Percentiles rank a stretch among this genome's conserved stretches.
These are phyloP conservation scores for Microtus pennsylvanicus DNA, from an alignment of 2,113 vertebrate genomes.

Conservation along the genomic window DNA sequence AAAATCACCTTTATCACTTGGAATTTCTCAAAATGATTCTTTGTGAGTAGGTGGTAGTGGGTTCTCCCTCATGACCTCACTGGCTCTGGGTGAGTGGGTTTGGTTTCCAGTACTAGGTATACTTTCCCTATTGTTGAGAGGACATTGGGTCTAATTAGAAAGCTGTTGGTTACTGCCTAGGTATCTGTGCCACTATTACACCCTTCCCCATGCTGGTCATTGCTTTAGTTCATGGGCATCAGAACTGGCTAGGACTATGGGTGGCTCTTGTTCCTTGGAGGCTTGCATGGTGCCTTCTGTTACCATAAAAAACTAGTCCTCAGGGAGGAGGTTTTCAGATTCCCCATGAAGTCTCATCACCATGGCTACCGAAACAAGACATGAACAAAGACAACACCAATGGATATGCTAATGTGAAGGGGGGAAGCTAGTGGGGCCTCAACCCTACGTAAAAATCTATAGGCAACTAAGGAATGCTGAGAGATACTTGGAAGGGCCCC, in stretches of 20 bases:
- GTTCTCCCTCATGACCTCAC: not conserved
- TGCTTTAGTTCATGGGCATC: not conserved
- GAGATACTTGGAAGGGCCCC: not conserved
- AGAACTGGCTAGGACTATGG: not conserved
- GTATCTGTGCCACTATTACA: not conserved
- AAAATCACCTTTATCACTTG: slow-evolving; percentile 46
- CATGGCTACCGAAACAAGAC: not conserved
- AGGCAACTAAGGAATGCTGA: not conserved
- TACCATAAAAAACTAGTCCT: not conserved
- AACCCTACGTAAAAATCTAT: not conserved
- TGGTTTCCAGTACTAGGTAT: not conserved
- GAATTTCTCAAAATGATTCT: slow-evolving; percentile 41
- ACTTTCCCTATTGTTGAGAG: not conserved
- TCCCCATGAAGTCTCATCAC: not conserved
- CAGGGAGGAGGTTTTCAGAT: not conserved
- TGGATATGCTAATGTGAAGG: not conserved
- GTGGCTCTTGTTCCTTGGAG: not conserved
- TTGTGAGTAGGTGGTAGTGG: not conserved
- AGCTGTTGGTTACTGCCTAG: not conserved
- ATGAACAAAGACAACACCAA: not conserved
- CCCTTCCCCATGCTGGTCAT: not conserved
- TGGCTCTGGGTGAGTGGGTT: not conserved
- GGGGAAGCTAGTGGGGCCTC: not conserved
- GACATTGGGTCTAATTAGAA: not conserved
- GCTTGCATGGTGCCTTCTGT: not conserved